phyloP scores from a whole-genome alignment of 2,888 invertebrate species.

The Steinernema hermaphroditum region DNA sequence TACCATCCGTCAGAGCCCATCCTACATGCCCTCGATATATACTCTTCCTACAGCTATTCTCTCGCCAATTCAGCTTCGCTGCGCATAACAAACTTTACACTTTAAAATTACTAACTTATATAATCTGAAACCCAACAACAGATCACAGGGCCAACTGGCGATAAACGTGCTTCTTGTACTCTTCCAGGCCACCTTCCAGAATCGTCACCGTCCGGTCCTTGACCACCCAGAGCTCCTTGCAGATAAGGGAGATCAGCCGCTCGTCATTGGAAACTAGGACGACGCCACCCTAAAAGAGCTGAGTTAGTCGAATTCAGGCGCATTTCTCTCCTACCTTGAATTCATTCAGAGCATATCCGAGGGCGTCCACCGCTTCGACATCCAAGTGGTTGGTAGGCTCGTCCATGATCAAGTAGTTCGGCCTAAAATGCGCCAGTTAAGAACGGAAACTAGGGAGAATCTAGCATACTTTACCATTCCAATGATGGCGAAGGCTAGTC shows the following conservation, averaged over 20 bases:
- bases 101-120: neutral
- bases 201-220: constrained; percentile 81
- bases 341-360: constrained; percentile 88
- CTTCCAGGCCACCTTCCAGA: constrained; percentile 94
- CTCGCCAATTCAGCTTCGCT: no score
- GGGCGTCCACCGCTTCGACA: constrained; percentile 71
- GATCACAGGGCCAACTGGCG: constrained; percentile 74
- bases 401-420: constrained; percentile 26
- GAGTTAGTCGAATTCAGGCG: constrained; percentile 4
- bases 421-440: constrained; percentile 68
- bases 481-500: constrained; percentile 94
- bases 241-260: constrained; percentile 90
- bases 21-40: no score
- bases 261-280: constrained; percentile 99
- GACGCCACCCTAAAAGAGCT: constrained; percentile 80
- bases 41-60: no score
- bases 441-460: neutral
- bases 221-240: constrained; percentile 96
- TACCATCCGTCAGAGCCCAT: no score
- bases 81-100: no score
- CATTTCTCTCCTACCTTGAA: constrained; percentile 75
- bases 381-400: constrained; percentile 35
- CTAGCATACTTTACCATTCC: constrained; percentile 75
- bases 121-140: neutral
- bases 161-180: constrained; percentile 90